Evolutionary conservation across 37 sponge, comb jelly and placozoan species (phyloP), one percentile per base, ranked within the genome.

Genomic region (Ianthella basta): DNA sequence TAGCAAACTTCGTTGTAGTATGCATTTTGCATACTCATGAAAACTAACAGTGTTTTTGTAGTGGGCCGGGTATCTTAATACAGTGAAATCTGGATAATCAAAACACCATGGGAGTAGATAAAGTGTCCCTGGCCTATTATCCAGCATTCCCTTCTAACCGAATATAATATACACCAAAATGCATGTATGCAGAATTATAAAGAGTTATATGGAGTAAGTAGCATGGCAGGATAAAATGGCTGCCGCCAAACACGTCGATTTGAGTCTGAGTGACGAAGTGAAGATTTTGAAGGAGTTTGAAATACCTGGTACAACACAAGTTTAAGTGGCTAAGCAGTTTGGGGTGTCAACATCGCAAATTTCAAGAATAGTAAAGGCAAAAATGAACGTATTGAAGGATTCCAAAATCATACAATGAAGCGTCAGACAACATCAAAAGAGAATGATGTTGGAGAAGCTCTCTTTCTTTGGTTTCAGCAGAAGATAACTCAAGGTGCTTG

Each of bases 401-500:
- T 67, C 29, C n/a, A 33, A 67, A 67, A 33, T 32, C n/a, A n/a
- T n/a, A n/a, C n/a, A n/a, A n/a, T n/a, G 16, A 61, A 82, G 35
- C 64, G 82, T 15, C 64, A 60, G 63, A 59, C 65, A 60, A 12
- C 35, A 21, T 57, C 36, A 21, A 82, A 82, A 59, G 82, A 82
- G 64, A 21, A 82, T 13, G 64, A 60, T 82, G 64, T 82, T 82
- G 82, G 64, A 18, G 29, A 33, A 10, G 82, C 66, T 24, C 61
- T 82, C 10, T 82, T 82, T 60, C 44, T 82, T 15, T 82, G 82
- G 82, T 60, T 82, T 82, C 32, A 82, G 21, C 65, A 82, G 64
- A 82, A 82, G 65, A n/a, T 82, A 14, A 32, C 65, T 39, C 82
- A 82, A 61, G 82, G 82, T 82, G 82, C 82, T 32, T 65, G 82